Conservation (phyloP, 2,888 invertebrate genomes). For the Cataglyphis albicans region DNA sequence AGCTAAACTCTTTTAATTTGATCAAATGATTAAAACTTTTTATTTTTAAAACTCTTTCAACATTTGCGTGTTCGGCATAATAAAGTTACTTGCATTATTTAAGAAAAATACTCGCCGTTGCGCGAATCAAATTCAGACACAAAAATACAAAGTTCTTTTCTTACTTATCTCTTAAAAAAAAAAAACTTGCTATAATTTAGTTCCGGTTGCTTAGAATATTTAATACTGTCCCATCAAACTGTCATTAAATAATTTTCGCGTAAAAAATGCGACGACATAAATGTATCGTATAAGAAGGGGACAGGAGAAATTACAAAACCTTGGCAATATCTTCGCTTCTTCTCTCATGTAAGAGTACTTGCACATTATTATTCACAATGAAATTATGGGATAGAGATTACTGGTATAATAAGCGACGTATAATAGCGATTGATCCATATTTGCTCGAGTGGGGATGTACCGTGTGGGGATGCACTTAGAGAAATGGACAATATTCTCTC, state of each 20-base stretch:
- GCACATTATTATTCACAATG: neutral
- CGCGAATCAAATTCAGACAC: neutral
- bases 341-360: neutral
- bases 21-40: neutral
- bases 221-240: neutral
- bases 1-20: neutral
- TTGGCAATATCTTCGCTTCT: neutral
- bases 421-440: constrained; percentile 20
- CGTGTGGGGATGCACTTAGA: neutral
- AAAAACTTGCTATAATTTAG: neutral
- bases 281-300: neutral
- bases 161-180: constrained; percentile 1
- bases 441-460: constrained; percentile 1
- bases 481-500: neutral
- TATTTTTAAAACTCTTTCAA: neutral
- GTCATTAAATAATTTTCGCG: neutral
- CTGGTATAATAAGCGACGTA: neutral
- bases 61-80: neutral
- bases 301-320: neutral
- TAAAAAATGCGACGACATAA: neutral
- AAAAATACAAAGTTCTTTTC: neutral
- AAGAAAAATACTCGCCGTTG: neutral
- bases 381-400: neutral
- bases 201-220: neutral
- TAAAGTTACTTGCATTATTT: neutral